phyloP scores from a whole-genome alignment of 1,140 invertebrate species.

The Tenebrio molitor region DNA sequence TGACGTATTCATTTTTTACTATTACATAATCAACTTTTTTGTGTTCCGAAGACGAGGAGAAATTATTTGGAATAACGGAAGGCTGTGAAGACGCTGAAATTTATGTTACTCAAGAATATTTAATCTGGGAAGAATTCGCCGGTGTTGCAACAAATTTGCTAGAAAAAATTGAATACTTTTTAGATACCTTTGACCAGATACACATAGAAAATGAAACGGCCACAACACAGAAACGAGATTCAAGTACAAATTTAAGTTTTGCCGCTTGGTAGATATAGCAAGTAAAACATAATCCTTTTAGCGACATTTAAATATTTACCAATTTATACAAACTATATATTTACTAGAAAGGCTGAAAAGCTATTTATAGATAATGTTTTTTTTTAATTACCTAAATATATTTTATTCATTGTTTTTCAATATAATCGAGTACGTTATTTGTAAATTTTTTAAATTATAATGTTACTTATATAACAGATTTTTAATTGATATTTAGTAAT shows the following conservation, averaged over 20 bases:
- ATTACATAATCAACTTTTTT: neutral
- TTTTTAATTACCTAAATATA: slow-evolving; percentile 34
- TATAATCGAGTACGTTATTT: slow-evolving; percentile 20
- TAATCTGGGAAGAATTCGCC: slow-evolving; percentile 76
- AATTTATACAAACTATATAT: neutral
- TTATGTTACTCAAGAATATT: slow-evolving; percentile 64
- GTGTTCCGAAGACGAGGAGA: slow-evolving; percentile 68
- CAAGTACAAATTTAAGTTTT: slow-evolving; percentile 64
- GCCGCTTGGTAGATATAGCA: slow-evolving; percentile 61
- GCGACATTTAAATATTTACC: slow-evolving; percentile 14
- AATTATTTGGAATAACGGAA: slow-evolving; percentile 64
- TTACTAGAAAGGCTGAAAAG: slow-evolving; percentile 9
- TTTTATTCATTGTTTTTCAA: slow-evolving; percentile 36
- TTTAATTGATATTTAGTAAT: too few species aligned
- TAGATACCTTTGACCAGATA: slow-evolving; percentile 63
- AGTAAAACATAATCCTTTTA: neutral
- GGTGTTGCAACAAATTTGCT: slow-evolving; percentile 74
- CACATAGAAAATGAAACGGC: slow-evolving; percentile 52
- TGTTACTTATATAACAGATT: slow-evolving; percentile 27
- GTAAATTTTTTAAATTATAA: slow-evolving; percentile 23
- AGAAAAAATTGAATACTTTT: slow-evolving; percentile 68
- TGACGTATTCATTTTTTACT: slow-evolving; percentile 54
- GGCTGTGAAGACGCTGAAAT: slow-evolving; percentile 60
- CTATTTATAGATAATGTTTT: neutral
- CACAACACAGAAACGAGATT: slow-evolving; percentile 50